phyloP scores from a whole-genome alignment of 2,113 vertebrate genomes.

The Girardinichthys multiradiatus region DNA sequence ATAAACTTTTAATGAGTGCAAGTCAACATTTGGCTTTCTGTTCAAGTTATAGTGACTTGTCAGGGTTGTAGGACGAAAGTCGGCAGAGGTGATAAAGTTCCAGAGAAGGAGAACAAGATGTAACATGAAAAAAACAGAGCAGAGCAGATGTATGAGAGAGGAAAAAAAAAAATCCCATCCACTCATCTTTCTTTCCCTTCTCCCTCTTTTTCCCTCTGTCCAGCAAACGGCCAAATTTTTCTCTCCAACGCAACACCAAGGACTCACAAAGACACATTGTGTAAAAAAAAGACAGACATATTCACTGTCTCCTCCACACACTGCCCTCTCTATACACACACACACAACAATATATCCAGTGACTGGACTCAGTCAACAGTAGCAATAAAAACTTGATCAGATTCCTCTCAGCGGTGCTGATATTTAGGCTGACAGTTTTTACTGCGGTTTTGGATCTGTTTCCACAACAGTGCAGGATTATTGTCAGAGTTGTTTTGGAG shows the following conservation, averaged over 20 bases:
- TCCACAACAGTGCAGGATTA: conserved; percentile 23
- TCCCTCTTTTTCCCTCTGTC: conserved; percentile 5
- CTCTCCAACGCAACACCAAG: conserved; percentile 65
- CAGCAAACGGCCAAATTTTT: conserved; percentile 59
- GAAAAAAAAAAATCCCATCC: conserved; percentile 2
- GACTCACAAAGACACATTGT: conserved; percentile 80
- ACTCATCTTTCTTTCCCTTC: neutral
- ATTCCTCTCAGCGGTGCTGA: conserved; percentile 61
- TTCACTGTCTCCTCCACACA: conserved; percentile 45
- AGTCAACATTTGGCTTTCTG: neutral
- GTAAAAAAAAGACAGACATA: conserved; percentile 49
- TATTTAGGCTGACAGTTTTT: conserved; percentile 23
- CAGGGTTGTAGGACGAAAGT: neutral
- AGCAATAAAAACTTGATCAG: conserved; percentile 65
- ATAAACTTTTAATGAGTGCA: neutral
- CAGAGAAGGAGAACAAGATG: neutral
- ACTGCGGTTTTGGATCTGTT: conserved; percentile 29
- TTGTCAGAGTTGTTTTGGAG: conserved; percentile 30
- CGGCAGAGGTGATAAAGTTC: no score
- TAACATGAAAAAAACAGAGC: neutral
- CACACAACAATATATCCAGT: neutral
- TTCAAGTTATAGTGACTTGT: neutral
- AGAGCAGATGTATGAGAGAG: neutral
- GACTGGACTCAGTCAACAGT: conserved; percentile 67
- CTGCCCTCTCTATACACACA: conserved; percentile 28